phyloP scores from a whole-genome alignment of 2,797 vertebrate species.

The Chelidonichthys spinosus region DNA sequence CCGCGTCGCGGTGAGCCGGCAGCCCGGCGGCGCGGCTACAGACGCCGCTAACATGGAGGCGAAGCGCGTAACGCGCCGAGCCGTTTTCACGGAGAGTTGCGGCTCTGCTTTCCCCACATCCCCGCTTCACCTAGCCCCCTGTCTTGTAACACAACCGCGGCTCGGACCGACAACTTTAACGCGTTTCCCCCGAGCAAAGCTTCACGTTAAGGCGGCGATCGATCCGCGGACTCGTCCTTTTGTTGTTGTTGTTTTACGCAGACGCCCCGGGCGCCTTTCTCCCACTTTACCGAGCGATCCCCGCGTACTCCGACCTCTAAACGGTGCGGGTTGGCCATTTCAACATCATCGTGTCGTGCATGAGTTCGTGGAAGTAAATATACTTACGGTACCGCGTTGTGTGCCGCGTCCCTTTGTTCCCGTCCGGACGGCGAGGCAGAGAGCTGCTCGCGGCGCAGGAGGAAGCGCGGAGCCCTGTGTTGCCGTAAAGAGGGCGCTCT shows the following conservation, averaged over 20 bases:
- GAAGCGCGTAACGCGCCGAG: neutral
- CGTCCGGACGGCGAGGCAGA: constrained; percentile 15
- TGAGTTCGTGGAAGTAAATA: constrained; percentile 2
- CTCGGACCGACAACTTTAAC: neutral
- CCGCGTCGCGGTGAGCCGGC: too few species aligned
- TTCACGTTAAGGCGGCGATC: neutral
- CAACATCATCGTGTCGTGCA: accelerated
- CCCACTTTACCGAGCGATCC: neutral
- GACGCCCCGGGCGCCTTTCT: neutral
- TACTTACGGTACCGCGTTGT: constrained; percentile 60
- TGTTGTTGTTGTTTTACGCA: constrained; percentile 28
- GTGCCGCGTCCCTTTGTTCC: constrained; percentile 37
- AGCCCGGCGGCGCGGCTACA: too few species aligned
- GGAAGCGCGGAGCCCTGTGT: constrained; percentile 5
- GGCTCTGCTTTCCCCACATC: neutral
- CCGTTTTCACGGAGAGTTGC: too few species aligned
- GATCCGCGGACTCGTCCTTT: neutral
- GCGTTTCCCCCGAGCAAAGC: neutral
- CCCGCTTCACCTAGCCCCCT: too few species aligned
- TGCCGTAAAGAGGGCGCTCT: constrained; percentile 21
- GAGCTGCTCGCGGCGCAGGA: neutral
- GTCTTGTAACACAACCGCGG: neutral
- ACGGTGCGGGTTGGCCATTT: accelerated
- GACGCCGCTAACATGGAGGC: neutral
- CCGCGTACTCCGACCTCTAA: neutral